Evolutionary conservation across 2,888 invertebrate species (phyloP).

Genomic region (Acleris literana): DNA sequence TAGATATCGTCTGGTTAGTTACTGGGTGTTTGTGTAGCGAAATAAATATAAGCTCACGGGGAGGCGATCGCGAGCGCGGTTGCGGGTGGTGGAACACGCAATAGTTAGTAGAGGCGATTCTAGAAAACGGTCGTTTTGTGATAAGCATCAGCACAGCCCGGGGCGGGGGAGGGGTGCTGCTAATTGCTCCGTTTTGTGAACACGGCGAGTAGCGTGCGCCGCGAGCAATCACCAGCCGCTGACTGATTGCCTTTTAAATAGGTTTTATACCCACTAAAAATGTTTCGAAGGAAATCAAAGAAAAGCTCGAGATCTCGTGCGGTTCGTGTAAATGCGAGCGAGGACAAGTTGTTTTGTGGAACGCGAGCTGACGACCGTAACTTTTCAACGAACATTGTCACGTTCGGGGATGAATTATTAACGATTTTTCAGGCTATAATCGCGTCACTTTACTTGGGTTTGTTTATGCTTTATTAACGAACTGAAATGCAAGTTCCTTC

Average conservation of each 20-base stretch:
- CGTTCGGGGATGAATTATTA: conserved; percentile 23
- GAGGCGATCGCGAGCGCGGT: conserved; percentile 40
- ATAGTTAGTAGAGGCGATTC: conserved; percentile 81
- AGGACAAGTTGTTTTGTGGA: conserved; percentile 63
- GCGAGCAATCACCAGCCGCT: conserved; percentile 79
- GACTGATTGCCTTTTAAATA: conserved; percentile 84
- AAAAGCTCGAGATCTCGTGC: conserved; percentile 61
- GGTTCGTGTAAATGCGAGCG: conserved; percentile 62
- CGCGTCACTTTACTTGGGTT: conserved; percentile 18
- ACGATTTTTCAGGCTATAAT: conserved; percentile 22
- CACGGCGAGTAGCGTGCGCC: conserved; percentile 79
- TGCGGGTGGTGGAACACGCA: conserved; percentile 67
- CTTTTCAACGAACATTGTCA: conserved; percentile 44
- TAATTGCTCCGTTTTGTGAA: conserved; percentile 84
- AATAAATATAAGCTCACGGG: neutral
- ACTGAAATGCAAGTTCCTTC: neutral
- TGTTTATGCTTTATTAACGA: conserved; percentile 22
- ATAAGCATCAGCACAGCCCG: conserved; percentile 72
- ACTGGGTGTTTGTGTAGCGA: neutral
- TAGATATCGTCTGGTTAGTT: too few relatives aligned
- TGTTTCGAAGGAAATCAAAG: conserved; percentile 76
- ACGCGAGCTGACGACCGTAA: conserved; percentile 56
- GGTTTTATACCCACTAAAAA: conserved; percentile 82
- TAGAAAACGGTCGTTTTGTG: conserved; percentile 84
- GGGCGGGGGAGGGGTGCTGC: conserved; percentile 67